Evolutionary conservation across 2,888 invertebrate genomes (phyloP), one percentile per base, ranked within the genome.

Genomic region (Ellobium chinense): DNA sequence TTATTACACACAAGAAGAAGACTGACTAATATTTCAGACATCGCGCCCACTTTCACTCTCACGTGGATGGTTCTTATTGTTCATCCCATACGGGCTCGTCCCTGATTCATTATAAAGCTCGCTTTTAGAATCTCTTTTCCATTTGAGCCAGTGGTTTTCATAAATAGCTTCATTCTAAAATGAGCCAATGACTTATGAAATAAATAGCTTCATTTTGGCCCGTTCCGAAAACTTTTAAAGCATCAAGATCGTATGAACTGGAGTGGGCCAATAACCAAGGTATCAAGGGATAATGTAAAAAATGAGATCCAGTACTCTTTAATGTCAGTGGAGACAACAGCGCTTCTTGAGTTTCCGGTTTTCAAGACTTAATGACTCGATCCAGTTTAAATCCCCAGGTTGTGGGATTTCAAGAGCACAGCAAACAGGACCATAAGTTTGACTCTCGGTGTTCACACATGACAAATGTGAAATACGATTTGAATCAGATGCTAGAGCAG

Each of bases 181-280:
- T 4, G 21, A 9, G 58, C 21, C 58, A 9, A n/a, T 36, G 68
- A 36, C 36, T 68, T 36, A 14, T 46, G 5, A 14, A 70, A 58
- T 70, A 70, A 70, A 56, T 70, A 56, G 70, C 70, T 70, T 70
- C 58, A 39, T 70, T 70, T n/a, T 70, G 54, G 56, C 70, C 54
- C 46, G 54, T 54, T 29, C 27, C 4, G 27, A 27, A 4, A 12
- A 36, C 29, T 68, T 5, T 39, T 46, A n/a, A 68, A 68, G 37
- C 37, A 46, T n/a, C 68, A 14, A 46, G 1, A 46, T 68, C 21
- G 24, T 1, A 3, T 1, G 9, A 37, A 68, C 46, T 12, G 2
- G 24, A 68, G 27, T 24, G 46, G 21, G 46, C 39, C 46, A 68
- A 68, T 68, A 46, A n/a, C 24, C 27, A 37, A 36, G 37, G 21